Evolutionary conservation across 2,888 invertebrate genomes (phyloP).

Genomic region (Drosophila mimetica): DNA sequence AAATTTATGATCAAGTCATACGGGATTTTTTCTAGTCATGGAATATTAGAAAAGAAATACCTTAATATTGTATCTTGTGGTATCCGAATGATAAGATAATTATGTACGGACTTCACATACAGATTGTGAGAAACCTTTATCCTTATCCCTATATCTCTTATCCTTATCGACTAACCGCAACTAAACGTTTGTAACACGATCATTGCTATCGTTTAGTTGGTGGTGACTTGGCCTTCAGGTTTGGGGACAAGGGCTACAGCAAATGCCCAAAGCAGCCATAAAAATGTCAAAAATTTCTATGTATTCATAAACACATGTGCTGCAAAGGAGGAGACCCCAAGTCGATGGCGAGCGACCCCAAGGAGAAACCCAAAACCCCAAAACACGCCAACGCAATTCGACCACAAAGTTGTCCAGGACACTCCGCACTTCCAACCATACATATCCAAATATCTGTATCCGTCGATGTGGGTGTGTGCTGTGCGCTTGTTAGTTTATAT

Average conservation of each 20-base stretch:
- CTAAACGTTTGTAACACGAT: conserved; percentile 54
- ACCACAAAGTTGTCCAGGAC: conserved; percentile 61
- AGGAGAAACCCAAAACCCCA: conserved; percentile 45
- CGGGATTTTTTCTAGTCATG: too few relatives aligned
- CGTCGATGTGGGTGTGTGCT: conserved; percentile 1
- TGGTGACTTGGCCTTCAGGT: conserved; percentile 9
- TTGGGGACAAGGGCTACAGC: conserved; percentile 10
- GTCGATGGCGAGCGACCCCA: conserved; percentile 44
- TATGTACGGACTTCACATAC: neutral
- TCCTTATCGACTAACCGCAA: conserved; percentile 25
- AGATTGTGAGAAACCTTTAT: neutral
- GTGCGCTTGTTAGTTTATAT: conserved; percentile 37
- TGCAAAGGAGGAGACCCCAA: conserved; percentile 13
- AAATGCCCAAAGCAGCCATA: conserved; percentile 69
- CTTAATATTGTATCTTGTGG: neutral
- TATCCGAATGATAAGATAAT: neutral
- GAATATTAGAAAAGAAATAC: neutral
- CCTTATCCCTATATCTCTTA: conserved; percentile 7
- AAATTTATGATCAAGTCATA: too few relatives aligned
- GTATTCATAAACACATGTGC: conserved; percentile 75
- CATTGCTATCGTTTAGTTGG: conserved; percentile 35
- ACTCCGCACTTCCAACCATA: conserved; percentile 21
- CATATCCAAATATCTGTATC: conserved; percentile 13
- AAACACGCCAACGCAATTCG: conserved; percentile 74
- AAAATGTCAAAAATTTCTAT: conserved; percentile 70